Base-by-base conservation (phyloP, 2,797 vertebrate species). In the Crocodylus rhombifer region DNA sequence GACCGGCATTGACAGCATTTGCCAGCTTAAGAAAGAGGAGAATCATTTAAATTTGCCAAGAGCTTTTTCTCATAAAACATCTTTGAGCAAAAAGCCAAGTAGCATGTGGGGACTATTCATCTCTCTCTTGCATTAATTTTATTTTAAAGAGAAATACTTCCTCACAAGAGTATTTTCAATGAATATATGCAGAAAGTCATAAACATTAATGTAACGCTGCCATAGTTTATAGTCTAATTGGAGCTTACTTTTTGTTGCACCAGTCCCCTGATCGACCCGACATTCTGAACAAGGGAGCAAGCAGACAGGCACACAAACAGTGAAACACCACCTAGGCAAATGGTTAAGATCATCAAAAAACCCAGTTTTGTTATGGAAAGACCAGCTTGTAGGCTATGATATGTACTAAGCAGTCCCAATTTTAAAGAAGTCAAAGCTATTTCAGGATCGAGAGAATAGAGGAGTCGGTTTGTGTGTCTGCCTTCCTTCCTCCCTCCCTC, bases 1-100 rank as follows among this genome's bases (percentile, higher is more conserved):
- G 77, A 88, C 82, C 76, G 58, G 55, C 61, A 21, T 2, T 15
- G 89, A 94, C 23, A 88, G 60, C 21, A 14, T 77, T 96, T 96
- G 90, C 94, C 92, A 96, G 93, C 17, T 14, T 76, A 84, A 94
- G 60, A 55, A 90, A 92, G 60, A 80, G 84, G 63, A 93, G 76
- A 55, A 69, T 95, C 61, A 36, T 93, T 95, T 96, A 91, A 91
- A 90, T 94, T 89, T 93, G 92, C 89, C 88, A 94, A 97, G 88
- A 94, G 88, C 79, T 85, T 84, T 86, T 30, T 89, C 91, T 96
- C 91, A 85, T 84, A 95, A 96, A 94, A 90, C 88, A 93, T 77
- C 87, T 92, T 74, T 82, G 94, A 94, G 91, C 80, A 87, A 96
- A 93, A 80, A 78, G 87, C 65, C 87, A 94, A 90, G 51, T 58